These are phyloP conservation scores for Phasia obesa DNA, from an alignment of 2,888 invertebrate genomes.

Conservation along the genomic window DNA sequence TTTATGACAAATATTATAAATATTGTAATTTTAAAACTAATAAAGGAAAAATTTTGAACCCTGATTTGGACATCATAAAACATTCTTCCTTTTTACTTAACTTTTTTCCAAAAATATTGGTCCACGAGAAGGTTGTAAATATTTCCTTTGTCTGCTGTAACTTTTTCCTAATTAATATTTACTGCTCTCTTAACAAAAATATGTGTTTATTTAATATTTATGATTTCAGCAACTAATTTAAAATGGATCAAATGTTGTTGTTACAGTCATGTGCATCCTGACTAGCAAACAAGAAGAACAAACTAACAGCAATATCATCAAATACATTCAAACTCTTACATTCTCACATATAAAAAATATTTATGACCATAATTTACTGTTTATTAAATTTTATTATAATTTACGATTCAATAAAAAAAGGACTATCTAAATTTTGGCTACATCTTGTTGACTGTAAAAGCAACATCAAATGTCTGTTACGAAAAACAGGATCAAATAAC, in stretches of 20 bases:
- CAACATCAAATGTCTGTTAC: slow-evolving; percentile 31
- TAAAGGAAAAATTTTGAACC: too few relatives aligned
- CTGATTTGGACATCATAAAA: too few relatives aligned
- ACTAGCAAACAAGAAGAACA: not conserved
- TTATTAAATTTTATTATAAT: slow-evolving; percentile 76
- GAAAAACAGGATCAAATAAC: slow-evolving; percentile 3
- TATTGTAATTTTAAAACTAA: too few relatives aligned
- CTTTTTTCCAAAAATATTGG: too few relatives aligned
- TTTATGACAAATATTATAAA: too few relatives aligned
- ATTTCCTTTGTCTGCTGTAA: not conserved
- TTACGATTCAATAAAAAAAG: slow-evolving; percentile 73
- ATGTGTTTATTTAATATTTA: slow-evolving; percentile 27
- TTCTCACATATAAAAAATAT: slow-evolving; percentile 66
- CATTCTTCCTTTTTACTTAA: too few relatives aligned
- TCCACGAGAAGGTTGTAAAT: not conserved
- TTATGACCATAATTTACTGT: slow-evolving; percentile 75
- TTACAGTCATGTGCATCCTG: slow-evolving; percentile 8
- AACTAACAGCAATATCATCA: slow-evolving; percentile 9
- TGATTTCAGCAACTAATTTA: slow-evolving; percentile 30
- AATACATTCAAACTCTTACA: not conserved
- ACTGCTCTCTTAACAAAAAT: not conserved
- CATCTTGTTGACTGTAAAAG: slow-evolving; percentile 24
- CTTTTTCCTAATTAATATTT: slow-evolving; percentile 35
- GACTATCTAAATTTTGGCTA: slow-evolving; percentile 29
- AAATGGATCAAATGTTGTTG: slow-evolving; percentile 31